Evolutionary conservation across 1,140 invertebrate species (phyloP).

Genomic region (Megalonaias nervosa): DNA sequence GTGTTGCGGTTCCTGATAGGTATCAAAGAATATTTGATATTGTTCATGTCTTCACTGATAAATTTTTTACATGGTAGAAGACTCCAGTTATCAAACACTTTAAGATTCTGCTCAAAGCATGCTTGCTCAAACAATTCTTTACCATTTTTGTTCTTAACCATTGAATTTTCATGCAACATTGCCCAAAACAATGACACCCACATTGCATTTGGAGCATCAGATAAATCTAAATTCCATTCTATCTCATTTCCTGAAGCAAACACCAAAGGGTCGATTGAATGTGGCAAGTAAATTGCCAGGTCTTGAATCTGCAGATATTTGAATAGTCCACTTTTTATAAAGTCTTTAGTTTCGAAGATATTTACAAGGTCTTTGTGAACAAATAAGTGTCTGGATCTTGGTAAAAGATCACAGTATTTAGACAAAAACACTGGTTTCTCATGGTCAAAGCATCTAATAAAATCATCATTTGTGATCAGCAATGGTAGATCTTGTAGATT

Average conservation of each 20-base stretch:
- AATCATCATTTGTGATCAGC: background rate
- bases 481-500: background rate
- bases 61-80: too few species aligned
- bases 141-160: too few species aligned
- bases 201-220: background rate
- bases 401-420: background rate
- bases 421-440: background rate
- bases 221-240: background rate
- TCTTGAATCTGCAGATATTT: background rate
- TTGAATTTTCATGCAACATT: too few species aligned
- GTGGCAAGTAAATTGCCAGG: background rate
- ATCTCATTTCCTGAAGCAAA: background rate
- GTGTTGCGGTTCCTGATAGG: too few species aligned
- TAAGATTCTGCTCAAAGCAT: too few species aligned
- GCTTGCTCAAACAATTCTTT: too few species aligned
- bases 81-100: too few species aligned
- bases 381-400: background rate
- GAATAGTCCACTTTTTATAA: background rate
- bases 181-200: background rate
- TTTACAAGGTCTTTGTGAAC: constrained; percentile 1
- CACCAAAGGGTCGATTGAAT: background rate
- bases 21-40: too few species aligned
- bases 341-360: background rate
- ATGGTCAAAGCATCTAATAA: background rate
- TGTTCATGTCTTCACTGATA: too few species aligned